phyloP scores from a whole-genome alignment of 2,797 vertebrate species.

The Uromys caudimaculatus region DNA sequence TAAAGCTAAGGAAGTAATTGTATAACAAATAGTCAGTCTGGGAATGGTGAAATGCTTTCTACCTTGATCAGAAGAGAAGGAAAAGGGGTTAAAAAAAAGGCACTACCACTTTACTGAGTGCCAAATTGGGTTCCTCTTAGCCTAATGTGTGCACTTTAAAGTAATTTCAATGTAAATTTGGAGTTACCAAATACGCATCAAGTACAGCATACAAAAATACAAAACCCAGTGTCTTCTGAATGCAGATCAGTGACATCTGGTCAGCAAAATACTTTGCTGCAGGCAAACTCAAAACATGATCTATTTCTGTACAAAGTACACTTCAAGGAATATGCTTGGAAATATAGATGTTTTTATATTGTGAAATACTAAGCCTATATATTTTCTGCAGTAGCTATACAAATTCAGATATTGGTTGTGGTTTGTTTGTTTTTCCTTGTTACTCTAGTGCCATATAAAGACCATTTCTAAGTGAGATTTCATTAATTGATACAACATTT shows the following conservation, averaged over 20 bases:
- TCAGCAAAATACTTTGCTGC: not conserved
- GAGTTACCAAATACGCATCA: slow-evolving; percentile 46
- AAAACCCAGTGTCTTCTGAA: slow-evolving; percentile 46
- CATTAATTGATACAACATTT: slow-evolving; percentile 37
- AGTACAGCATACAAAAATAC: slow-evolving; percentile 1
- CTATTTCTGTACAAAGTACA: not conserved
- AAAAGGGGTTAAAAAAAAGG: not conserved
- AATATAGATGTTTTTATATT: not conserved
- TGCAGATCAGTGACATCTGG: not conserved
- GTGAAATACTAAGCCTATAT: not conserved
- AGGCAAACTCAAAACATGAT: slow-evolving; percentile 44
- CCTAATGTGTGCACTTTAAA: slow-evolving; percentile 27
- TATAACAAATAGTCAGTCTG: slow-evolving; percentile 23
- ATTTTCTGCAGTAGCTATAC: not conserved
- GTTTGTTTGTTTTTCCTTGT: not conserved
- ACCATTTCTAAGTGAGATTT: not conserved
- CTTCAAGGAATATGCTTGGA: slow-evolving; percentile 9
- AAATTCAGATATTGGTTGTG: slow-evolving; percentile 12
- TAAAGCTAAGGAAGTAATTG: slow-evolving; percentile 35
- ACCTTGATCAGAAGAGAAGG: not conserved
- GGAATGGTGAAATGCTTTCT: slow-evolving; percentile 56
- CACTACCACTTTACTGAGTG: slow-evolving; percentile 6
- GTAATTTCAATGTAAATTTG: slow-evolving; percentile 59
- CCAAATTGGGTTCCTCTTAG: slow-evolving; percentile 55
- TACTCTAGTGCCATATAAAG: not conserved